Conservation (phyloP, 2,797 vertebrate species). For the Heteromormyrus szaboi region DNA sequence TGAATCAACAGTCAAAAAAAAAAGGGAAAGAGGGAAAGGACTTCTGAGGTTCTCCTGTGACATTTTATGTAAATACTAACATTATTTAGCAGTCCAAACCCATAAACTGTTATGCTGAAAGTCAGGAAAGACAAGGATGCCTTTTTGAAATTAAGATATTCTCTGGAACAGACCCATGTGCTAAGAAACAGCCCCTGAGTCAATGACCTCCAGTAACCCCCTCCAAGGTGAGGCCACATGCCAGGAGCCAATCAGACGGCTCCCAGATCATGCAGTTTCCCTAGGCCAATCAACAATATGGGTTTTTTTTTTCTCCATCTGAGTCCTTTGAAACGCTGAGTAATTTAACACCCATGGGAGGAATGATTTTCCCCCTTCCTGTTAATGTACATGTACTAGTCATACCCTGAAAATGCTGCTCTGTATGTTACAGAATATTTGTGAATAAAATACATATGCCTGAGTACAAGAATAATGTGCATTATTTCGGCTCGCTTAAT, state of each 20-base stretch:
- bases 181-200: background rate
- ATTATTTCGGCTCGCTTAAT: background rate
- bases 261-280: slow-evolving; percentile 11
- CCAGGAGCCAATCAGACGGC: slow-evolving; percentile 4
- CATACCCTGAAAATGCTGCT: background rate
- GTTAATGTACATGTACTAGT: background rate
- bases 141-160: background rate
- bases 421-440: background rate
- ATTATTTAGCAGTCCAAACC: background rate
- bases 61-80: background rate
- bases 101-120: background rate
- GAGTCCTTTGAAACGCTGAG: background rate
- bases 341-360: slow-evolving; percentile 6
- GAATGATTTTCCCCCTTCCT: background rate
- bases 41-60: background rate
- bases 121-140: background rate
- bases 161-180: background rate
- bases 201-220: slow-evolving; percentile 4
- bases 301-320: background rate
- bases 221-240: background rate
- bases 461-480: background rate
- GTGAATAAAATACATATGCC: background rate
- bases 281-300: background rate
- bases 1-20: background rate
- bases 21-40: background rate